phyloP scores from a whole-genome alignment of 2,113 vertebrate species.

The Zosterops pallidus region DNA sequence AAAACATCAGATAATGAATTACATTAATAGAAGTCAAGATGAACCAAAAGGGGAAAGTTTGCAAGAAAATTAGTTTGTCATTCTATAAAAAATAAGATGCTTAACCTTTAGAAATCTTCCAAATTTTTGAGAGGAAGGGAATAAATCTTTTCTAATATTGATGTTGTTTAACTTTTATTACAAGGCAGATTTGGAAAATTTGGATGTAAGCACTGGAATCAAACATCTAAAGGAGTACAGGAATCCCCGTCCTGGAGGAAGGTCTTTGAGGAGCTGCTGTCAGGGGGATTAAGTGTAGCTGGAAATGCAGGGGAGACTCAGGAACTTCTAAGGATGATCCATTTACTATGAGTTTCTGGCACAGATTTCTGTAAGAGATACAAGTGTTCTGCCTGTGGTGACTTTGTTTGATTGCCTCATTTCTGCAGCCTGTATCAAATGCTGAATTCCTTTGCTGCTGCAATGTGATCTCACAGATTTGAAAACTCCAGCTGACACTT shows the following conservation, averaged over 20 bases:
- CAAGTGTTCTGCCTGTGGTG: not conserved
- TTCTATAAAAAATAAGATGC: not conserved
- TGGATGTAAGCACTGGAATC: not conserved
- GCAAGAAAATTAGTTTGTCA: not conserved
- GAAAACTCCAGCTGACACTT: not conserved
- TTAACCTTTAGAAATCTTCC: not conserved
- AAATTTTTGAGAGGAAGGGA: not conserved
- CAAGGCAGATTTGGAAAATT: not conserved
- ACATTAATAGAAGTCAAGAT: not conserved
- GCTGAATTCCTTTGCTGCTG: not conserved
- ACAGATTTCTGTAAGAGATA: not conserved
- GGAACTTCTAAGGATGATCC: not conserved
- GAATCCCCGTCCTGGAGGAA: not conserved
- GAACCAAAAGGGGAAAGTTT: not conserved
- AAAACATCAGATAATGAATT: not conserved
- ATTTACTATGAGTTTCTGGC: not conserved
- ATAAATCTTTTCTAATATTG: not conserved
- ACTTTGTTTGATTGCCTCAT: not conserved
- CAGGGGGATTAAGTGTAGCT: not conserved
- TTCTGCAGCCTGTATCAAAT: not conserved
- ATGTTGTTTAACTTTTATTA: not conserved
- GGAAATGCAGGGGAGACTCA: not conserved
- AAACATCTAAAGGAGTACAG: not conserved
- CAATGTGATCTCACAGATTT: not conserved
- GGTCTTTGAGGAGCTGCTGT: not conserved